Evolutionary conservation across 2,888 invertebrate species (phyloP).

Genomic region (Dione vanillae): DNA sequence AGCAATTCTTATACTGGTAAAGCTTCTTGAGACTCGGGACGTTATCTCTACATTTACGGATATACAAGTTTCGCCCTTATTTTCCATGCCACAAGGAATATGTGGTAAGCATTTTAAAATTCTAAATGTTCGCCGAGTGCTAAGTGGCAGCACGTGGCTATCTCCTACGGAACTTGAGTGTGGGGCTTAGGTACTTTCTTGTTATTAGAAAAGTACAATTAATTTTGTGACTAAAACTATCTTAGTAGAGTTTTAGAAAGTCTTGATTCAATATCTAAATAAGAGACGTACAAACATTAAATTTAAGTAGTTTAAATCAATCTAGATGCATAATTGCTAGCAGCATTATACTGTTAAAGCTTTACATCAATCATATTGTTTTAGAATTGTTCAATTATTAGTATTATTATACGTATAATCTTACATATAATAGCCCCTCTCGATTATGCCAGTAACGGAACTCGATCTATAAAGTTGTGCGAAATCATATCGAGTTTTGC

Average conservation of each 20-base stretch:
- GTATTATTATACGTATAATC: neutral
- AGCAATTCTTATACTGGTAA: conserved; percentile 74
- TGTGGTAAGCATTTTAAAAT: conserved; percentile 50
- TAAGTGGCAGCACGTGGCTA: conserved; percentile 80
- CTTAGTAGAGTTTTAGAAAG: neutral
- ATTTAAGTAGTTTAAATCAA: too few species aligned
- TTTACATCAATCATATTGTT: neutral
- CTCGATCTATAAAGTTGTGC: conserved; percentile 41
- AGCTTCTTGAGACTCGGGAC: conserved; percentile 75
- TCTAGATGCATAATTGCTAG: too few species aligned
- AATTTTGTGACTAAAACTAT: conserved; percentile 68
- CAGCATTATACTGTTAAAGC: too few species aligned
- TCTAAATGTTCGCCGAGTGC: conserved; percentile 66
- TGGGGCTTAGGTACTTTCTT: conserved; percentile 72
- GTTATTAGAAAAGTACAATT: conserved; percentile 75
- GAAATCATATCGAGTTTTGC: conserved; percentile 54
- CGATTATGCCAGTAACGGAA: conserved; percentile 42
- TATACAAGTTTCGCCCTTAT: conserved; percentile 69
- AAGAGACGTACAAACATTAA: too few species aligned
- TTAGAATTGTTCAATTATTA: neutral
- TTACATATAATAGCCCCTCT: conserved; percentile 35
- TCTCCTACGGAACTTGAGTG: conserved; percentile 69
- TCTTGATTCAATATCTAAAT: too few species aligned
- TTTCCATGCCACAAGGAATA: conserved; percentile 45
- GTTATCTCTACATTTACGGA: conserved; percentile 56